Conservation (phyloP, 2,113 vertebrate genomes). For the Mus pahari region DNA sequence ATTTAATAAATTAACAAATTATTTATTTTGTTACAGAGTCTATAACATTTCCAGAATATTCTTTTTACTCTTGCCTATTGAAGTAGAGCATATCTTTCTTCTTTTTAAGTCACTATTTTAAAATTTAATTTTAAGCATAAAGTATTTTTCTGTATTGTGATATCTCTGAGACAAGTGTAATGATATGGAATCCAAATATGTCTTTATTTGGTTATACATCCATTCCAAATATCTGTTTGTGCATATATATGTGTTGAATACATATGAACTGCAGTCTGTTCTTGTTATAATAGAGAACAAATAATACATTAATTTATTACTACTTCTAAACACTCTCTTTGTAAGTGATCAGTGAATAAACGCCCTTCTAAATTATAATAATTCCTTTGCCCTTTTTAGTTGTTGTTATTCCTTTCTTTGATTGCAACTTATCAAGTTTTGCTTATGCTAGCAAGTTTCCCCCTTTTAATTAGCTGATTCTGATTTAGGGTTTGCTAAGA, state of each 20-base stretch:
- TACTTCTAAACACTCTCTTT: slow-evolving; percentile 48
- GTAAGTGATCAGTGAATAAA: slow-evolving; percentile 34
- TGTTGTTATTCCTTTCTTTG: slow-evolving; percentile 32
- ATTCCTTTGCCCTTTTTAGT: background rate
- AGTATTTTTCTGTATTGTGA: background rate
- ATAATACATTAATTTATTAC: background rate
- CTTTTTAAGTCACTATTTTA: background rate
- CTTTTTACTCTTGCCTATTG: slow-evolving; percentile 6
- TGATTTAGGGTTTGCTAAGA: slow-evolving; percentile 40
- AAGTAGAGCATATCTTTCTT: slow-evolving; percentile 5
- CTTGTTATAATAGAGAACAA: background rate
- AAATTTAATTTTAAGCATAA: slow-evolving; percentile 10
- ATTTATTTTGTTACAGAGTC: slow-evolving; percentile 17
- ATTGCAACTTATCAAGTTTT: slow-evolving; percentile 6
- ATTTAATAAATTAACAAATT: background rate
- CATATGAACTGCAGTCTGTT: background rate
- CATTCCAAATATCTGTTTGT: background rate
- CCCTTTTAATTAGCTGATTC: slow-evolving; percentile 47
- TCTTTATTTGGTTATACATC: background rate
- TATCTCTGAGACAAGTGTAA: background rate
- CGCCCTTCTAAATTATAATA: background rate
- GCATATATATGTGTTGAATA: background rate
- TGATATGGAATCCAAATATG: background rate
- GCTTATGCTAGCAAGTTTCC: slow-evolving; percentile 33
- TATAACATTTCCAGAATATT: slow-evolving; percentile 22